A percentile compares a stretch with the other conserved stretches of the same genome.
These are phyloP conservation scores for Scolanthus callimorphus DNA, from an alignment of 92 coral and sea anemone genomes.

Conservation along the genomic window DNA sequence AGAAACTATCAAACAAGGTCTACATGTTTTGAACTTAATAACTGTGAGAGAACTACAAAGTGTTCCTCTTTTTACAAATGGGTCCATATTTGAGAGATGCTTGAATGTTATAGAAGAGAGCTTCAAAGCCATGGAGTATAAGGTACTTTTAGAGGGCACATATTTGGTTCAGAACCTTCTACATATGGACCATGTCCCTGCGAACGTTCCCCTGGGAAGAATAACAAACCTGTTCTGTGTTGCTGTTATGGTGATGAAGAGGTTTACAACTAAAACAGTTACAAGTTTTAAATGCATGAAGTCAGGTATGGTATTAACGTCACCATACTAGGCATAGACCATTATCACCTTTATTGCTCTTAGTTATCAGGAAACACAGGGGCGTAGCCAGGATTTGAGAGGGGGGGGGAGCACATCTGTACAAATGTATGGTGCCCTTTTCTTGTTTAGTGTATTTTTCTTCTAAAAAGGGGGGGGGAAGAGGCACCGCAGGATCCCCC, in stretches of 20 bases:
- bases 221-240: slow-evolving; percentile 39
- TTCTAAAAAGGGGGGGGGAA: too few species aligned
- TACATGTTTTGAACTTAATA: slow-evolving; percentile 59
- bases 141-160: slow-evolving; percentile 61
- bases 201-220: slow-evolving; percentile 36
- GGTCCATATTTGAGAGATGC: slow-evolving; percentile 42
- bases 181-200: slow-evolving; percentile 45
- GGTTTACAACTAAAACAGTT: slow-evolving; percentile 49
- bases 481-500: too few species aligned
- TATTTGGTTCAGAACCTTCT: slow-evolving; percentile 51
- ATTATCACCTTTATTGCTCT: too few species aligned
- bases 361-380: too few species aligned
- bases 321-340: too few species aligned
- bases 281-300: slow-evolving; percentile 51
- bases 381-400: too few species aligned
- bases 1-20: slow-evolving; percentile 67
- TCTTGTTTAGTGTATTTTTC: too few species aligned
- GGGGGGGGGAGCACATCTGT: too few species aligned
- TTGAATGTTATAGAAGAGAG: slow-evolving; percentile 48
- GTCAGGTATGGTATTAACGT: slow-evolving; percentile 37
- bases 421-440: too few species aligned
- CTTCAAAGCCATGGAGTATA: slow-evolving; percentile 74
- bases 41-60: slow-evolving; percentile 48
- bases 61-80: slow-evolving; percentile 64
- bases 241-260: slow-evolving; percentile 48